Percentiles rank a stretch among this genome's conserved stretches.
Evolutionary conservation across 2,113 vertebrate species (phyloP).

Genomic region (Tetraodon nigroviridis): DNA sequence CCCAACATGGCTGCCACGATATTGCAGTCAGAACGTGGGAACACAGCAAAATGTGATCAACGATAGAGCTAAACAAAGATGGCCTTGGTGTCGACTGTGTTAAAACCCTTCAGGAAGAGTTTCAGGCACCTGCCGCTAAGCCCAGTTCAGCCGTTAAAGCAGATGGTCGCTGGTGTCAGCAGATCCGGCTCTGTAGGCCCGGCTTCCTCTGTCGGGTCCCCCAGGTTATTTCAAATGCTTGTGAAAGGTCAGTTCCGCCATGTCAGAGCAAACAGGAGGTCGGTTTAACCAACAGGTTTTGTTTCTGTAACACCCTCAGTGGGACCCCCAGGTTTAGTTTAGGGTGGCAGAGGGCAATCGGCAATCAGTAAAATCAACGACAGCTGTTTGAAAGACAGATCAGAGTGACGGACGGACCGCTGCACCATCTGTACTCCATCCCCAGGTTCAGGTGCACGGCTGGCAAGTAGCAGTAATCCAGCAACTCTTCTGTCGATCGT

Average conservation of each 20-base stretch:
- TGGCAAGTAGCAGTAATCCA: constrained; percentile 54
- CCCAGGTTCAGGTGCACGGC: constrained; percentile 16
- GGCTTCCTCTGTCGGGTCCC: constrained; percentile 52
- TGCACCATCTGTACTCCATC: constrained; percentile 39
- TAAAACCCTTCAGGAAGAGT: constrained; percentile 15
- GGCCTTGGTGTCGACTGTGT: too few relatives aligned
- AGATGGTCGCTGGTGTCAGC: constrained; percentile 70
- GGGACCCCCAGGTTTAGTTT: constrained; percentile 19
- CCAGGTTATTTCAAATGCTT: constrained; percentile 56
- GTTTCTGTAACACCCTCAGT: constrained; percentile 56
- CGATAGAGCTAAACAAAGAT: too few relatives aligned
- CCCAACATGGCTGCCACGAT: neutral
- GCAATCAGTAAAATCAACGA: constrained; percentile 69
- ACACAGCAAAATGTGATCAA: too few relatives aligned
- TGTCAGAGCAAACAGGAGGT: constrained; percentile 62
- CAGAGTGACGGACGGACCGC: constrained; percentile 63
- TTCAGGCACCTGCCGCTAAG: constrained; percentile 34
- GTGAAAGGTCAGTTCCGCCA: constrained; percentile 67
- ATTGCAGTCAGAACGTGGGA: neutral
- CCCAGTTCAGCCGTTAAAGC: constrained; percentile 50
- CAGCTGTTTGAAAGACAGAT: constrained; percentile 49
- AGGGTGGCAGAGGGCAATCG: constrained; percentile 20
- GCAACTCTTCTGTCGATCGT: constrained; percentile 57
- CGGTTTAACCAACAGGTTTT: constrained; percentile 47
- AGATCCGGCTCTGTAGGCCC: constrained; percentile 57